These are phyloP conservation scores for Sciurus niger DNA, from an alignment of 2,113 vertebrate genomes.

Conservation along the genomic window DNA sequence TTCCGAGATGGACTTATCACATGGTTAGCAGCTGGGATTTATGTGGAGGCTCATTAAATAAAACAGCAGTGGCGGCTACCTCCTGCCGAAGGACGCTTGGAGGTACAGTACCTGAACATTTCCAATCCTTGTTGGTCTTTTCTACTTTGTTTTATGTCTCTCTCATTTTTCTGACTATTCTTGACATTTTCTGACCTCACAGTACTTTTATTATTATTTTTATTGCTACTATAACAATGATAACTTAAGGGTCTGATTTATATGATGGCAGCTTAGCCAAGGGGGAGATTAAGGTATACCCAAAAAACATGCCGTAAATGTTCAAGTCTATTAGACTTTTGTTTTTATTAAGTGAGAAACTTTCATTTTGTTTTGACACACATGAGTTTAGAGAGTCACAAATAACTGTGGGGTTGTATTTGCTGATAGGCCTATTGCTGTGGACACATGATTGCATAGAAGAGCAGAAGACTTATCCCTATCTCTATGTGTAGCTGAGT, in stretches of 20 bases:
- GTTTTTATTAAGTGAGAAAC: constrained; percentile 82
- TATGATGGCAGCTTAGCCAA: constrained; percentile 81
- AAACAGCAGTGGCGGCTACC: constrained; percentile 89
- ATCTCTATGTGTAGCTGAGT: constrained; percentile 68
- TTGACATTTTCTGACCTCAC: constrained; percentile 88
- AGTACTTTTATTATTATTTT: constrained; percentile 89
- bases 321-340: constrained; percentile 78
- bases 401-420: constrained; percentile 72
- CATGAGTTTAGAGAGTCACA: constrained; percentile 75
- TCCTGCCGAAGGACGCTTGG: constrained; percentile 84
- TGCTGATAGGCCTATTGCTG: constrained; percentile 77
- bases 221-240: constrained; percentile 87
- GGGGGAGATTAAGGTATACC: constrained; percentile 80
- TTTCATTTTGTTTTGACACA: constrained; percentile 73
- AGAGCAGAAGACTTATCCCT: constrained; percentile 68
- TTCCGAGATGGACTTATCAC: constrained; percentile 86
- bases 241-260: constrained; percentile 87
- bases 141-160: constrained; percentile 83
- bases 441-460: constrained; percentile 54
- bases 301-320: constrained; percentile 81
- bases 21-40: constrained; percentile 89
- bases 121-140: constrained; percentile 84
- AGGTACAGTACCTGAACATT: constrained; percentile 87
- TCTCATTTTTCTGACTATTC: constrained; percentile 86
- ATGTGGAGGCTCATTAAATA: constrained; percentile 88